Evolutionary conservation across 1,140 invertebrate genomes (phyloP).

Genomic region (Apis mellifera): DNA sequence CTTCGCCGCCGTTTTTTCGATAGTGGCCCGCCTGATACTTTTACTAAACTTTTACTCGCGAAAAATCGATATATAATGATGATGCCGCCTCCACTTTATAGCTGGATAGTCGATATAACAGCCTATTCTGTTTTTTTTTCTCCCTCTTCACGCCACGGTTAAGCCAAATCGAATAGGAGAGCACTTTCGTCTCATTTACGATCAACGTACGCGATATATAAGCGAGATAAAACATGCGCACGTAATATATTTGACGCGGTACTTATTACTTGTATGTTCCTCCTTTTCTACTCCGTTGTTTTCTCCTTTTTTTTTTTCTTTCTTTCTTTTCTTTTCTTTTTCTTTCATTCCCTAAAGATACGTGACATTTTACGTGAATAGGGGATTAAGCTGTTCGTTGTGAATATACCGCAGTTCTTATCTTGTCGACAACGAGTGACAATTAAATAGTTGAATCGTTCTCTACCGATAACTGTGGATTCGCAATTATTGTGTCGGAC

Average conservation of each 20-base stretch:
- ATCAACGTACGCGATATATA: background rate
- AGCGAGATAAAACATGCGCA: background rate
- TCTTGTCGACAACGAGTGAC: too few relatives aligned
- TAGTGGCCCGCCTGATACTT: conserved; percentile 32
- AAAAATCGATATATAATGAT: background rate
- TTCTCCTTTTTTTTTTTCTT: background rate
- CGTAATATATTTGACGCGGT: background rate
- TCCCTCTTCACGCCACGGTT: background rate
- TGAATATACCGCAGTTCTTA: conserved; percentile 68
- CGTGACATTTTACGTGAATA: background rate
- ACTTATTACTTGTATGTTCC: background rate
- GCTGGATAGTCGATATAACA: background rate
- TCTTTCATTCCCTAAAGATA: background rate
- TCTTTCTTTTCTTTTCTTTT: too few relatives aligned
- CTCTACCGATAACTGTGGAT: too few relatives aligned
- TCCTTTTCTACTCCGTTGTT: background rate
- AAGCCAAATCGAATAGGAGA: conserved; percentile 9
- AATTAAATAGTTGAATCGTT: too few relatives aligned
- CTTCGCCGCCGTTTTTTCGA: conserved; percentile 66
- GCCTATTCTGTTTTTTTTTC: background rate
- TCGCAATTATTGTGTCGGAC: too few relatives aligned
- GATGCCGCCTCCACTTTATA: conserved; percentile 15
- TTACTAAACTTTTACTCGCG: background rate
- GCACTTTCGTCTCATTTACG: background rate
- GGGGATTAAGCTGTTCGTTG: conserved; percentile 65